Conservation (phyloP, 2,113 vertebrate species). For the Notarius lentiginosus region DNA sequence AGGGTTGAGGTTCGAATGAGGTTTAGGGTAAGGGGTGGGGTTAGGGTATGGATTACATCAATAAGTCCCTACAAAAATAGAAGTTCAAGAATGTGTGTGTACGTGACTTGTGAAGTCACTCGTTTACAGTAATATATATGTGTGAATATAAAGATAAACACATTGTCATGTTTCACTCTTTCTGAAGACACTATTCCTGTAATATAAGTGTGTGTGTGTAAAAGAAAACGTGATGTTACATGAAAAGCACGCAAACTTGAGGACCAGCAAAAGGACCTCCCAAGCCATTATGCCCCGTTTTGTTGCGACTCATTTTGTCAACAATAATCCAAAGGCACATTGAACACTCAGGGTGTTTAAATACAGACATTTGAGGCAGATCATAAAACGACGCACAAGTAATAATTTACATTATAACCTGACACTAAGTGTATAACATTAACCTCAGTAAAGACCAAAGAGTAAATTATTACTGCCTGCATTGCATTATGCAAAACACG, state of each 20-base stretch:
- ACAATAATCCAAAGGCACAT: not conserved
- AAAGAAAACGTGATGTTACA: not conserved
- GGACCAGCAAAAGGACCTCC: not conserved
- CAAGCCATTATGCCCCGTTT: not conserved
- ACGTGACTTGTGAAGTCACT: not conserved
- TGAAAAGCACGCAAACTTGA: not conserved
- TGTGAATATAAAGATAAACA: not conserved
- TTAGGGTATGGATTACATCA: no score
- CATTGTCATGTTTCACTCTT: not conserved
- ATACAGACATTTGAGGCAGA: not conserved
- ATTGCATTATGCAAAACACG: slow-evolving; percentile 19
- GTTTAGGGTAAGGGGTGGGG: no score
- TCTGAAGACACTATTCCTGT: not conserved
- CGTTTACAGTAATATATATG: not conserved
- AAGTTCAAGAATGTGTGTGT: not conserved
- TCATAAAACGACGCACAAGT: not conserved
- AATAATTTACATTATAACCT: not conserved
- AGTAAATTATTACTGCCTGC: slow-evolving; percentile 24
- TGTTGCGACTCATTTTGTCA: not conserved
- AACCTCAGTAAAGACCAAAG: not conserved
- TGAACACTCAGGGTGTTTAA: not conserved
- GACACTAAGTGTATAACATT: not conserved
- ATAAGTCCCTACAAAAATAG: no score
- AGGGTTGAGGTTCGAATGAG: no score
- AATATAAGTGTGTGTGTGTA: not conserved